Conservation (phyloP, 2,113 vertebrate species). For the Cnemophilus loriae region DNA sequence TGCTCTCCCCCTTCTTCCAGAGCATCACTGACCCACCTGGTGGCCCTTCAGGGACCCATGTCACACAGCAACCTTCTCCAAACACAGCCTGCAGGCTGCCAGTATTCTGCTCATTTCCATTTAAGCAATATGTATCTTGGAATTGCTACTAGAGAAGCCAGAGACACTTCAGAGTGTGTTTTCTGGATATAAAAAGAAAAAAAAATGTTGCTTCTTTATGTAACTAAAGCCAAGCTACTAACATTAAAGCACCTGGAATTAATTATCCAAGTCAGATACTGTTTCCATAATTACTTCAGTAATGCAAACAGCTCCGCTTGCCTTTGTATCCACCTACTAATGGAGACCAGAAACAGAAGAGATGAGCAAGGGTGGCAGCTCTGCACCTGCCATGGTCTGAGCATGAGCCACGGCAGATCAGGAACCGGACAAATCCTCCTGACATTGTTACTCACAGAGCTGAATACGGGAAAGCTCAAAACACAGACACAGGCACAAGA, state of each 20-base stretch:
- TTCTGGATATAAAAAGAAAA: slow-evolving; percentile 4
- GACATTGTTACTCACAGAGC: background rate
- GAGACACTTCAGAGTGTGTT: background rate
- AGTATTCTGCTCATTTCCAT: background rate
- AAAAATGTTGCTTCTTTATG: background rate
- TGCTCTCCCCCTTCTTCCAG: background rate
- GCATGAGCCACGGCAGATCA: background rate
- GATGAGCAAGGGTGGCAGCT: background rate
- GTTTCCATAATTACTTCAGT: slow-evolving; percentile 38
- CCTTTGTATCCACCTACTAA: background rate
- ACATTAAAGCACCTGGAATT: slow-evolving; percentile 47
- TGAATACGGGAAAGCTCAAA: background rate
- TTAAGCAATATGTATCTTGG: background rate
- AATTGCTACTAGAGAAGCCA: background rate
- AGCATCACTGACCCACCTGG: background rate
- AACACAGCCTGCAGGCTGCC: background rate
- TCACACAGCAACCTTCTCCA: background rate
- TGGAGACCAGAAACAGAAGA: background rate
- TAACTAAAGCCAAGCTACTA: slow-evolving; percentile 2
- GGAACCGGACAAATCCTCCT: background rate
- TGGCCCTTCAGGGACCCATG: background rate
- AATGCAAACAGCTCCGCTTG: background rate
- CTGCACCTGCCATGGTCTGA: background rate
- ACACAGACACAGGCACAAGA: background rate
- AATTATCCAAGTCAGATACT: slow-evolving; percentile 19